A percentile compares a stretch with the other conserved stretches of the same genome.
phyloP scores from a whole-genome alignment of 2,888 invertebrate genomes.

The Ceraclea dissimilis region DNA sequence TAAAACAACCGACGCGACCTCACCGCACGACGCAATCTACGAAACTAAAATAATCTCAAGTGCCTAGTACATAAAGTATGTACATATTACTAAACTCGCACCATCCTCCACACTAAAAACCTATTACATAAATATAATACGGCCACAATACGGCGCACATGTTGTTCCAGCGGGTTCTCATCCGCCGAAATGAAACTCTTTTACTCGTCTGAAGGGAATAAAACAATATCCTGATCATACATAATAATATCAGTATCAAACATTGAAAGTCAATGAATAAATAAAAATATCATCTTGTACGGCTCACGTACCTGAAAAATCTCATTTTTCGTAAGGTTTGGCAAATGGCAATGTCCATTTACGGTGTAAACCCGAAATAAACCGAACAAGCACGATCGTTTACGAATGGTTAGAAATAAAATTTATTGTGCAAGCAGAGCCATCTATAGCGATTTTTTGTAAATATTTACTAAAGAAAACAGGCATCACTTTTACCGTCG shows the following conservation, averaged over 20 bases:
- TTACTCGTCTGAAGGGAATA: background rate
- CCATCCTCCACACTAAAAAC: no score
- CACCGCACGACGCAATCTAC: slow-evolving; percentile 5
- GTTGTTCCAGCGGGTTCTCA: background rate
- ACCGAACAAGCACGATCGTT: slow-evolving; percentile 9
- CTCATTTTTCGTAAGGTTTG: no score
- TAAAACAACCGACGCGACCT: slow-evolving; percentile 3
- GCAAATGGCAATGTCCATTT: slow-evolving; percentile 16
- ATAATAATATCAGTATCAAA: no score
- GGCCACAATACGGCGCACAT: background rate
- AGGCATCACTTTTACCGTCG: background rate
- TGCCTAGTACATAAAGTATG: no score
- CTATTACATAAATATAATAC: no score
- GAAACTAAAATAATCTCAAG: slow-evolving; percentile 10
- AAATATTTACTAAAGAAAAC: background rate
- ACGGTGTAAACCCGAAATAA: slow-evolving; percentile 11
- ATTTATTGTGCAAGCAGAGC: background rate
- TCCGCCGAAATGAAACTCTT: no score
- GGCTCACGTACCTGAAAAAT: no score
- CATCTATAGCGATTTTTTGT: background rate
- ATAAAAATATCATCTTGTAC: no score
- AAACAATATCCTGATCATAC: background rate
- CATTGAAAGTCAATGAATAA: background rate
- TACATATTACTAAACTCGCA: no score
- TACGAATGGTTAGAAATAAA: background rate